These are phyloP conservation scores for Boulengeromyrus knoepffleri DNA, from an alignment of 2,113 vertebrate genomes.

Conservation along the genomic window DNA sequence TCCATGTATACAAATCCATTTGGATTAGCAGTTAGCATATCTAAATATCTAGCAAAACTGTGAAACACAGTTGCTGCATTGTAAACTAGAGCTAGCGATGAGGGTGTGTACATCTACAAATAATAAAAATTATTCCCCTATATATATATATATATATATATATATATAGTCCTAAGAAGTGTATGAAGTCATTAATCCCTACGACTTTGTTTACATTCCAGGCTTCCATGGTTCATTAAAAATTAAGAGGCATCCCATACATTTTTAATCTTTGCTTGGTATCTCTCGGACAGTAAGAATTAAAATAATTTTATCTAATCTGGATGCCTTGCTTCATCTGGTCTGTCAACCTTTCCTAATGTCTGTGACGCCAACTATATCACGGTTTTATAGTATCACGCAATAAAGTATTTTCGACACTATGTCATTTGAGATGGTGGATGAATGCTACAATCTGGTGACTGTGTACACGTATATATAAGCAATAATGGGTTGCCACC, in stretches of 20 bases:
- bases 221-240: not conserved
- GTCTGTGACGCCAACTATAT: not conserved
- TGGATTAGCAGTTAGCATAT: constrained; percentile 51
- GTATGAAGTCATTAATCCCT: not conserved
- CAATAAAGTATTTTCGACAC: not conserved
- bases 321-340: not conserved
- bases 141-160: too few relatives aligned
- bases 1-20: constrained; percentile 52
- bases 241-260: not conserved
- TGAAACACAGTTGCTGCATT: not conserved
- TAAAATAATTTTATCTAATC: constrained; percentile 2
- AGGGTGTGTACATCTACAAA: not conserved
- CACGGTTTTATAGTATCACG: not conserved
- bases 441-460: not conserved
- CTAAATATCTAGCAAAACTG: constrained; percentile 31
- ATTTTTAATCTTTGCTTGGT: not conserved
- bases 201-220: not conserved
- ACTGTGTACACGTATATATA: not conserved
- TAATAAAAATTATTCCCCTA: not conserved
- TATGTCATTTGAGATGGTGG: not conserved
- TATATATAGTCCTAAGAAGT: not conserved
- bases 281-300: not conserved
- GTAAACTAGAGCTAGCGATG: not conserved
- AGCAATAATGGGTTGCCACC: not conserved
- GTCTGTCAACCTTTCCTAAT: not conserved